These are phyloP conservation scores for Antedon mediterranea DNA, from an alignment of 53 echinoderm and acorn worm genomes.

Conservation along the genomic window DNA sequence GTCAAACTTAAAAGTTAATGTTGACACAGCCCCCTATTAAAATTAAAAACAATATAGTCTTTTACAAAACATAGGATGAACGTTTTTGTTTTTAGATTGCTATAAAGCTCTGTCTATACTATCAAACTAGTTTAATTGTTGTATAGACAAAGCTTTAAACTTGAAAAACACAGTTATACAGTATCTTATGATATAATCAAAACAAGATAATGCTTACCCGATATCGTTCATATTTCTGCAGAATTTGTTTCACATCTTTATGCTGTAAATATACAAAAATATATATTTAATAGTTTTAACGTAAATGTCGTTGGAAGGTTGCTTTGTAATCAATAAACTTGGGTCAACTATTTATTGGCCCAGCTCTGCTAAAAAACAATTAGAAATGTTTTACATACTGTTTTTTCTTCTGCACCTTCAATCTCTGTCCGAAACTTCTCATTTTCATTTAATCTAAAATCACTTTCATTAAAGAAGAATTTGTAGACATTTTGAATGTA, in stretches of 20 bases:
- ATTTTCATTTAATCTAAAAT: slow-evolving; percentile 57
- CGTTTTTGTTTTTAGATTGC: too few relatives aligned
- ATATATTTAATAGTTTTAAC: too few relatives aligned
- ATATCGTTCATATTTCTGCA: slow-evolving; percentile 81
- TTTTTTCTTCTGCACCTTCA: slow-evolving; percentile 57
- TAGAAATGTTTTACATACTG: slow-evolving; percentile 29
- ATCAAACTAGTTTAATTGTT: too few relatives aligned
- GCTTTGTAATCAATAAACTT: background rate
- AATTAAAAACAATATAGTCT: background rate
- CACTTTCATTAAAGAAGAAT: background rate
- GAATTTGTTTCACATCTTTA: slow-evolving; percentile 57
- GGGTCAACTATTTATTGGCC: background rate
- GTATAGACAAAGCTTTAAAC: too few relatives aligned
- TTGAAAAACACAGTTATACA: background rate
- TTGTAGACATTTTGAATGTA: too few relatives aligned
- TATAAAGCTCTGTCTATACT: too few relatives aligned
- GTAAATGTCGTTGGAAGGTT: too few relatives aligned
- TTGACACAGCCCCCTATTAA: slow-evolving; percentile 86
- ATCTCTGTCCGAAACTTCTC: slow-evolving; percentile 50
- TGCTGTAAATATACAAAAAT: too few relatives aligned
- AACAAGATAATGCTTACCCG: slow-evolving; percentile 42
- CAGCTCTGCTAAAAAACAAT: too few relatives aligned
- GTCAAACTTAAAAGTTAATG: slow-evolving; percentile 82
- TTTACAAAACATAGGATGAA: too few relatives aligned
- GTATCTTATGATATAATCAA: background rate